Conservation (phyloP, 2,888 invertebrate genomes). For the Zygothrica quintamaculata region DNA sequence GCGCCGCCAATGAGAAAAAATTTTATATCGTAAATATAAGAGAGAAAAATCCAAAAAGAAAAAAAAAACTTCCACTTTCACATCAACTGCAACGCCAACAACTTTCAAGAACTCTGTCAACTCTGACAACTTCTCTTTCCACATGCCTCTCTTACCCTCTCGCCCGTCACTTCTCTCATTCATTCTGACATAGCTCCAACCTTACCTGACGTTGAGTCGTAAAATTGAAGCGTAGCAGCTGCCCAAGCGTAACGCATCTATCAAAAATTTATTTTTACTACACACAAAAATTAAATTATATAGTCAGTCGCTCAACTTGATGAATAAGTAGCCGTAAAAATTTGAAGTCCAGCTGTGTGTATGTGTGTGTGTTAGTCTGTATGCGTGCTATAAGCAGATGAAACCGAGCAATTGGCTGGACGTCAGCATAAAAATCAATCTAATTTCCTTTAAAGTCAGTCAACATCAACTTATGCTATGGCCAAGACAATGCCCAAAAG, state of each 20-base stretch:
- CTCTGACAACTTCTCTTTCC: too few species aligned
- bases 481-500: slow-evolving; percentile 37
- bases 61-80: too few species aligned
- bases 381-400: slow-evolving; percentile 14
- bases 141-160: too few species aligned
- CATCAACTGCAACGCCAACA: too few species aligned
- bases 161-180: too few species aligned
- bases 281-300: slow-evolving; percentile 76
- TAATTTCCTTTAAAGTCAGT: slow-evolving; percentile 75
- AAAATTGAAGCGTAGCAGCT: slow-evolving; percentile 42
- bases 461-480: slow-evolving; percentile 39
- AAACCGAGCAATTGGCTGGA: slow-evolving; percentile 41
- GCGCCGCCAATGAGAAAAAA: slow-evolving; percentile 38
- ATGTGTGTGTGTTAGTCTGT: slow-evolving; percentile 1
- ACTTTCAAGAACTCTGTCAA: too few species aligned
- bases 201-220: slow-evolving; percentile 49
- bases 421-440: slow-evolving; percentile 74
- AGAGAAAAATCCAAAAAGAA: too few species aligned
- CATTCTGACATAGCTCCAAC: slow-evolving; percentile 3
- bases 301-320: slow-evolving; percentile 76
- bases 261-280: slow-evolving; percentile 77
- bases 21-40: slow-evolving; percentile 55
- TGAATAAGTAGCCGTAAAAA: slow-evolving; percentile 75
- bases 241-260: slow-evolving; percentile 57
- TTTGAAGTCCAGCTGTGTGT: slow-evolving; percentile 40